phyloP scores from a whole-genome alignment of 1,140 invertebrate genomes.

The Anastrepha obliqua region DNA sequence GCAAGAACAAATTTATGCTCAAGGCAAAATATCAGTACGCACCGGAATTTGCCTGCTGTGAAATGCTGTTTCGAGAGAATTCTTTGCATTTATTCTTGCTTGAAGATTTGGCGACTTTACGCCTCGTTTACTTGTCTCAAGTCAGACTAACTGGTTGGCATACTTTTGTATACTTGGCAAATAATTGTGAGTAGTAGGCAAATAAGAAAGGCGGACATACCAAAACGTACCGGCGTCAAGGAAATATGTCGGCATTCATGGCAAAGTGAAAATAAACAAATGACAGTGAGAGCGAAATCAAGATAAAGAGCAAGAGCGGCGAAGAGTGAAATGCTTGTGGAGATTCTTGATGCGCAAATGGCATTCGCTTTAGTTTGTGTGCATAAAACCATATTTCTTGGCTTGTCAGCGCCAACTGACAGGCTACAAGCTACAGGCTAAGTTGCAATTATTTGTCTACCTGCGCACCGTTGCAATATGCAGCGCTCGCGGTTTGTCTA shows the following conservation, averaged over 20 bases:
- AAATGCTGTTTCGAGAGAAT: neutral
- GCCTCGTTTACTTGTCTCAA: slow-evolving; percentile 29
- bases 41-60: neutral
- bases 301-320: neutral
- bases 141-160: neutral
- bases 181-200: slow-evolving; percentile 25
- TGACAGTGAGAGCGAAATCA: too few relatives aligned
- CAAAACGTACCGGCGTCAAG: neutral
- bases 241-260: slow-evolving; percentile 7
- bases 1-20: neutral
- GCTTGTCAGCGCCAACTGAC: slow-evolving; percentile 9
- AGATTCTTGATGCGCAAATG: neutral
- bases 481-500: neutral
- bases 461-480: neutral
- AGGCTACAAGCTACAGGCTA: neutral
- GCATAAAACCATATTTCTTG: slow-evolving; percentile 30
- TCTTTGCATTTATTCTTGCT: neutral
- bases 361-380: neutral
- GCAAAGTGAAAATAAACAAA: slow-evolving; percentile 18
- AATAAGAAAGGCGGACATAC: neutral
- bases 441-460: slow-evolving; percentile 39
- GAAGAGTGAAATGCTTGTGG: neutral
- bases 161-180: slow-evolving; percentile 24
- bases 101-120: slow-evolving; percentile 16
- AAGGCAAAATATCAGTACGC: neutral